phyloP scores from a whole-genome alignment of 2,113 vertebrate species.

The Megaceryle maxima region DNA sequence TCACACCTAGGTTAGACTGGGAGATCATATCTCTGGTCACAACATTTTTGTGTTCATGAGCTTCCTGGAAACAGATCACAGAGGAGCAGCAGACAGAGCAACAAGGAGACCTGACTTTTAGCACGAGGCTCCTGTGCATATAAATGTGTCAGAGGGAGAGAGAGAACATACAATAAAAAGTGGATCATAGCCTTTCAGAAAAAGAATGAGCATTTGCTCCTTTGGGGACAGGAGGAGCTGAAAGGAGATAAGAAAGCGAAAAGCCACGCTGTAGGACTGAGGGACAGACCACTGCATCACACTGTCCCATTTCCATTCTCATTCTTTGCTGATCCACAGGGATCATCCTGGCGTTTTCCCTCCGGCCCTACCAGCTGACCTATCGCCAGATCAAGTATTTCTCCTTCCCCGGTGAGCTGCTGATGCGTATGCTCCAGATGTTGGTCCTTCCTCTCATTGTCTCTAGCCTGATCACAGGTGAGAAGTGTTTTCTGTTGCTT shows the following conservation, averaged over 20 bases:
- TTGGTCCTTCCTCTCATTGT: slow-evolving; percentile 93
- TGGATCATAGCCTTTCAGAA: not conserved
- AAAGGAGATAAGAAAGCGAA: not conserved
- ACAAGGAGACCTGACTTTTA: not conserved
- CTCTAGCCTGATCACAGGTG: slow-evolving; percentile 96
- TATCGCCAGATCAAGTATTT: slow-evolving; percentile 94
- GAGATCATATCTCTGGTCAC: not conserved
- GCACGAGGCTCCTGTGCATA: not conserved
- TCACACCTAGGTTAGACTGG: not conserved
- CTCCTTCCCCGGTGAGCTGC: slow-evolving; percentile 92
- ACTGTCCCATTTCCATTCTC: not conserved
- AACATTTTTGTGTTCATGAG: not conserved
- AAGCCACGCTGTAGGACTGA: not conserved
- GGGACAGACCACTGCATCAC: not conserved
- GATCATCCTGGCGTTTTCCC: slow-evolving; percentile 85
- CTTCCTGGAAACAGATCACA: not conserved
- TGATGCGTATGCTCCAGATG: slow-evolving; percentile 99
- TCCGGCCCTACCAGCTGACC: slow-evolving; percentile 86
- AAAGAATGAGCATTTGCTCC: not conserved
- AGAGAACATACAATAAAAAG: not conserved
- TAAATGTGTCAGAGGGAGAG: not conserved
- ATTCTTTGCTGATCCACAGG: slow-evolving; percentile 73
- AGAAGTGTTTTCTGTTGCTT: not conserved
- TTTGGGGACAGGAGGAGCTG: not conserved
- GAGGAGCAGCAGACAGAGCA: not conserved